A percentile compares a stretch with the other conserved stretches of the same genome.
phyloP scores from a whole-genome alignment of 2,888 invertebrate genomes.

The Andrena fulva region DNA sequence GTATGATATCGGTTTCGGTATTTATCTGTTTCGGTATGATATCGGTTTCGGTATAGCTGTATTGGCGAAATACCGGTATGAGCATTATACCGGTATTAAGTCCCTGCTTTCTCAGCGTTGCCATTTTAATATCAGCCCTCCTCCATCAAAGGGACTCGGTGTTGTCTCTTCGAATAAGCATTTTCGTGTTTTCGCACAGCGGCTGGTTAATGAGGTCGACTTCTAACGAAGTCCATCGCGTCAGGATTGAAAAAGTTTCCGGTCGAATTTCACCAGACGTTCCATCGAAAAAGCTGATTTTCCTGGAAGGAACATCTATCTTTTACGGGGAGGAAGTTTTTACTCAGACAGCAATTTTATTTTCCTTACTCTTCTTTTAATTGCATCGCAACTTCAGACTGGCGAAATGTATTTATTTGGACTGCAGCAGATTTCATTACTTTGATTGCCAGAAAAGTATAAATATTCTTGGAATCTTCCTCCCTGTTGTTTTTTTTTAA shows the following conservation, averaged over 20 bases:
- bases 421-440: neutral
- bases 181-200: neutral
- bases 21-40: no score
- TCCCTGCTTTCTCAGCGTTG: neutral
- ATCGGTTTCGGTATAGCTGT: no score
- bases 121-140: neutral
- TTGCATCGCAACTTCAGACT: neutral
- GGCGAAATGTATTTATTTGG: conserved; percentile 1
- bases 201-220: conserved; percentile 19
- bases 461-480: neutral
- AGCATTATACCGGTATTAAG: no score
- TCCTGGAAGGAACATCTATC: neutral
- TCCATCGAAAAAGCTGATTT: conserved; percentile 28
- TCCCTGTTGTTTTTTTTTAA: no score
- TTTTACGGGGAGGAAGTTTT: neutral
- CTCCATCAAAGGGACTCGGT: neutral
- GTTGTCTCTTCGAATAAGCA: neutral
- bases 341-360: conserved; percentile 18
- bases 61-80: no score
- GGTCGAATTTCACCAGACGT: conserved; percentile 12
- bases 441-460: no score
- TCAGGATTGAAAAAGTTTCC: conserved; percentile 26
- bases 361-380: neutral
- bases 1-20: no score
- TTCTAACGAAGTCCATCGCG: conserved; percentile 25